A percentile compares a stretch with the other conserved stretches of the same genome.
Evolutionary conservation across 92 coral and sea anemone genomes (phyloP).

Genomic region (Galaxea fascicularis): DNA sequence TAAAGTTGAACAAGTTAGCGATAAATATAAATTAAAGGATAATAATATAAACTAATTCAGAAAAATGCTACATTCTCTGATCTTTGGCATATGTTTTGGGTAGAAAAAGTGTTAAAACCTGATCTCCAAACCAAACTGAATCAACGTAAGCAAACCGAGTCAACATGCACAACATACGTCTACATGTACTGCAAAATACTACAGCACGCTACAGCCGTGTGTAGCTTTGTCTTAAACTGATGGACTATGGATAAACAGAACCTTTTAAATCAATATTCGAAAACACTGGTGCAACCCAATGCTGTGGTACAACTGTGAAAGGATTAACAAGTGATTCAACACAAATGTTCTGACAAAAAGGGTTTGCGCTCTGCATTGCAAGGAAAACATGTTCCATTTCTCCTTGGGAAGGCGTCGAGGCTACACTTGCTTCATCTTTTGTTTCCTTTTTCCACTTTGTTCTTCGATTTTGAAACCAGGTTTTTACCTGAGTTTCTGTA

Average conservation of each 20-base stretch:
- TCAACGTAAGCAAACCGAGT: too few species aligned
- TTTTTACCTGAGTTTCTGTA: constrained; percentile 70
- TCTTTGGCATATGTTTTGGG: too few species aligned
- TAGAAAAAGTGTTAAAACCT: too few species aligned
- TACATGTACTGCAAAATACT: too few species aligned
- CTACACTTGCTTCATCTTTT: constrained; percentile 44
- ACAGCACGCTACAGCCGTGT: too few species aligned
- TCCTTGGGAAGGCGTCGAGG: background rate
- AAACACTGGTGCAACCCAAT: background rate
- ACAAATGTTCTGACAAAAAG: constrained; percentile 18
- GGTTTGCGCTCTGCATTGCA: background rate
- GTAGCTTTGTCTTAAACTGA: too few species aligned
- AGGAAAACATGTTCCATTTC: constrained; percentile 8
- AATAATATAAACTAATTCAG: too few species aligned
- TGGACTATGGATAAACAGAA: background rate
- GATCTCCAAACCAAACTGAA: too few species aligned
- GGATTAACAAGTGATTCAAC: background rate
- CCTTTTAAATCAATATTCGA: background rate
- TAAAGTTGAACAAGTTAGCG: too few species aligned
- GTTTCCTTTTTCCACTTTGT: constrained; percentile 69
- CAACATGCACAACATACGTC: too few species aligned
- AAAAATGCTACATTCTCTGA: too few species aligned
- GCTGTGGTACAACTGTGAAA: constrained; percentile 1
- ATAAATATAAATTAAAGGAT: too few species aligned
- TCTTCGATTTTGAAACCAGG: constrained; percentile 6